phyloP scores from a whole-genome alignment of 2,113 vertebrate species.

The Perognathus longimembris region DNA sequence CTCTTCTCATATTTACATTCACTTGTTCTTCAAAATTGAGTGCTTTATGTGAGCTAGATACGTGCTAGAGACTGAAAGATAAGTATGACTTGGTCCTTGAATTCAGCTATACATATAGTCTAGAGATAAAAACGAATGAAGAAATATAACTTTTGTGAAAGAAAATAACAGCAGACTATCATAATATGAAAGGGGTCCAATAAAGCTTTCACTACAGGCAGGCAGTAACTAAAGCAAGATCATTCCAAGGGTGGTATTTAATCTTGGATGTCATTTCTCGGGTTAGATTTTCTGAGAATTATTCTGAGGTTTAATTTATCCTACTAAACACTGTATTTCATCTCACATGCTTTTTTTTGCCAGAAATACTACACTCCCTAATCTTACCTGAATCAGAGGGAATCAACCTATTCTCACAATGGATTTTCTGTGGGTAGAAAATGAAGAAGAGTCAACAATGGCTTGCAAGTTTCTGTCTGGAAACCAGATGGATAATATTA shows the following conservation, averaged over 20 bases:
- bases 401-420: not conserved
- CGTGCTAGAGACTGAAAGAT: constrained; percentile 15
- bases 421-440: not conserved
- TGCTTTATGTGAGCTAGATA: not conserved
- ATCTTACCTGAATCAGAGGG: not conserved
- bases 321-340: not conserved
- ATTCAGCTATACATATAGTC: not conserved
- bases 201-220: not conserved
- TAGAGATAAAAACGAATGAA: not conserved
- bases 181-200: not conserved
- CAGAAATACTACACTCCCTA: not conserved
- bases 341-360: not conserved
- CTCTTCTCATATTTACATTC: constrained; percentile 7
- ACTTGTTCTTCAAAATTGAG: constrained; percentile 32
- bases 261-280: not conserved
- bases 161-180: constrained; percentile 7
- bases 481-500: not conserved
- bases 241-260: constrained; percentile 28
- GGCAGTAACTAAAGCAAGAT: not conserved
- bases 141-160: not conserved
- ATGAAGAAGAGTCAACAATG: not conserved
- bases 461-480: not conserved
- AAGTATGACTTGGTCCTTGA: not conserved
- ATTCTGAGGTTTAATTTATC: not conserved
- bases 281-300: constrained; percentile 22